Base-by-base conservation (phyloP, 2,888 invertebrate species). In the Pardosa pseudoannulata region DNA sequence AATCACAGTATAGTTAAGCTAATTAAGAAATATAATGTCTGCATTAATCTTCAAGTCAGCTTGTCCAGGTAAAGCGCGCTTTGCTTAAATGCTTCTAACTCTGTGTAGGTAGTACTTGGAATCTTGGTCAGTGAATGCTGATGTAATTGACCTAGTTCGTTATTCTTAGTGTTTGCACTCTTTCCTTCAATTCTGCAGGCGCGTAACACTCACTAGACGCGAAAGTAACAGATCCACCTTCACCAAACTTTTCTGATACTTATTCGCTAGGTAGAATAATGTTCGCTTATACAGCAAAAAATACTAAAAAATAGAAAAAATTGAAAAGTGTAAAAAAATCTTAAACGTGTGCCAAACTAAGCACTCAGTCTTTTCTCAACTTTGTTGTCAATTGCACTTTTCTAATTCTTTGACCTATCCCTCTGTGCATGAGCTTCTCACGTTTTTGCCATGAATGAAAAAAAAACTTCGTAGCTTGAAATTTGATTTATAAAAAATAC, bases 401-500 rank as follows among this genome's bases (percentile, higher is more conserved):
- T 67, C 36, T n/a, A 36, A 11, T 29, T 32, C 23, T 23, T 32
- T 67, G 6, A 23, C 56, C 56, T 67, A 31, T 31, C 31, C 31
- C 19, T 32, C 36, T 67, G 31, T 67, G 32, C 31, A 67, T 32
- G 67, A 67, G 41, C 70, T 39, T 70, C 28, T 13, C n/a, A 27
- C 16, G 70, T 41, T 70, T 70, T 70, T 70, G 70, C 70, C 70
- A 70, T 70, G 70, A 41, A 70, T 70, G 70, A 41, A 32, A 19
- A 16, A 16, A 23, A 56, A 56, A 11, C 23, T 56, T 56, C 19
- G 23, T 56, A 23, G 16, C 56, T 56, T 56, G 7, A 56, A 56
- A 56, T 56, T 46, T 2, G 23, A 16, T 56, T 56, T 3, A n/a
- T n/a, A 6, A 23, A 23, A 23, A 23, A 16, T 16, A 46, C 23